phyloP scores from a whole-genome alignment of 2,888 invertebrate genomes.

The Ectemnius continuus region DNA sequence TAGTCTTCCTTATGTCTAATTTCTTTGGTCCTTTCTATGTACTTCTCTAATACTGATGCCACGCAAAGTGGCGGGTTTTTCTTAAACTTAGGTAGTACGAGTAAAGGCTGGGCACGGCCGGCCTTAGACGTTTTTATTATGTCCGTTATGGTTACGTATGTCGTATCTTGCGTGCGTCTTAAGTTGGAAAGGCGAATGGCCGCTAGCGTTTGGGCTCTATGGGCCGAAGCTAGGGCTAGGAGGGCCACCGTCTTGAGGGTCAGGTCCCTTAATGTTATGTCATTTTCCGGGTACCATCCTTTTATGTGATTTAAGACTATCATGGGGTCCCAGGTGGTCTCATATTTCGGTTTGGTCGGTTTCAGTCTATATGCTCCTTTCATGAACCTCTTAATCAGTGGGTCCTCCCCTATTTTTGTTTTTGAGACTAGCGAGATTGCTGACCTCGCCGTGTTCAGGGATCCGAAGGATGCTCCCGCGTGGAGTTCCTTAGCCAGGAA shows the following conservation, averaged over 20 bases:
- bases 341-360: slow-evolving; percentile 42
- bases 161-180: not conserved
- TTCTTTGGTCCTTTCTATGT: slow-evolving; percentile 25
- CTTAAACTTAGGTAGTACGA: slow-evolving; percentile 28
- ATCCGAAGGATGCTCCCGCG: not conserved
- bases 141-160: slow-evolving; percentile 35
- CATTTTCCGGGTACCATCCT: slow-evolving; percentile 1
- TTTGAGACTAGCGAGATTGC: slow-evolving; percentile 30
- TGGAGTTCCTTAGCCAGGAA: too few relatives aligned
- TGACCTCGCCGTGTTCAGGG: slow-evolving; percentile 32
- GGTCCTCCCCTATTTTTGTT: slow-evolving; percentile 19
- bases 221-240: too few relatives aligned
- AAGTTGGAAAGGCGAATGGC: too few relatives aligned
- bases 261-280: too few relatives aligned
- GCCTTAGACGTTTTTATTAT: slow-evolving; percentile 29
- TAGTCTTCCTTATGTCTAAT: slow-evolving; percentile 21
- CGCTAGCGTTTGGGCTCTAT: too few relatives aligned
- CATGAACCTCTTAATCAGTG: slow-evolving; percentile 26
- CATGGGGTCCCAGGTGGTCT: slow-evolving; percentile 35
- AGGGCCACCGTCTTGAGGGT: too few relatives aligned
- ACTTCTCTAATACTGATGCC: too few relatives aligned
- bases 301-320: slow-evolving; percentile 24
- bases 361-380: slow-evolving; percentile 26
- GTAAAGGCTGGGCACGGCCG: slow-evolving; percentile 28
- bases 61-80: slow-evolving; percentile 42